These are phyloP conservation scores for Catostomus latipinnis DNA, from an alignment of 2,797 vertebrate genomes.

Conservation along the genomic window DNA sequence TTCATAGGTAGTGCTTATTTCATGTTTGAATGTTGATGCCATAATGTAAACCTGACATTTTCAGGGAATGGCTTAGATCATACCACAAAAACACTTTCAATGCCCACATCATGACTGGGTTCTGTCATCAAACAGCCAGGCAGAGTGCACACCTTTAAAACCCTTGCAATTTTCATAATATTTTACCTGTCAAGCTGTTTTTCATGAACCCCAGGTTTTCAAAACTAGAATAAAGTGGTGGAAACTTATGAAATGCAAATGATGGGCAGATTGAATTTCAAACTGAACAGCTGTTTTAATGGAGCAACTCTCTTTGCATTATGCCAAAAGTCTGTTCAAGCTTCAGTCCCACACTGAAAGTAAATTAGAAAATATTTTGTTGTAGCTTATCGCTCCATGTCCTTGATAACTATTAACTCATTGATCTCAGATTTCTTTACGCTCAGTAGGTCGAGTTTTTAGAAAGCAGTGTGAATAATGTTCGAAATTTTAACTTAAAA, in stretches of 20 bases:
- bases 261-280: slow-evolving; percentile 19
- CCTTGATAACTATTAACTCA: not conserved
- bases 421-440: not conserved
- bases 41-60: slow-evolving; percentile 15
- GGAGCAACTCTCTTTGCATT: slow-evolving; percentile 14
- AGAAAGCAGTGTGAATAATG: not conserved
- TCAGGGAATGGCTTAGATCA: not conserved
- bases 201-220: not conserved
- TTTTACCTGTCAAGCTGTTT: slow-evolving; percentile 1
- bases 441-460: slow-evolving; percentile 6
- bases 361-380: not conserved
- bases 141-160: slow-evolving; percentile 6
- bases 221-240: not conserved
- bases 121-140: not conserved
- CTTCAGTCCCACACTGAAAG: not conserved
- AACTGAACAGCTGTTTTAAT: slow-evolving; percentile 34
- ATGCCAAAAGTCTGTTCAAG: not conserved
- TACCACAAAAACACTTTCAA: not conserved
- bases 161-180: not conserved
- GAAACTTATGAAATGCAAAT: slow-evolving; percentile 16
- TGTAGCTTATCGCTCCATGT: not conserved
- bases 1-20: not conserved
- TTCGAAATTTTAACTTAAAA: no score
- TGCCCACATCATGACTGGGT: not conserved
- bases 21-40: not conserved